Base-by-base conservation (phyloP, 2,113 vertebrate genomes). In the Platysteira castanea region DNA sequence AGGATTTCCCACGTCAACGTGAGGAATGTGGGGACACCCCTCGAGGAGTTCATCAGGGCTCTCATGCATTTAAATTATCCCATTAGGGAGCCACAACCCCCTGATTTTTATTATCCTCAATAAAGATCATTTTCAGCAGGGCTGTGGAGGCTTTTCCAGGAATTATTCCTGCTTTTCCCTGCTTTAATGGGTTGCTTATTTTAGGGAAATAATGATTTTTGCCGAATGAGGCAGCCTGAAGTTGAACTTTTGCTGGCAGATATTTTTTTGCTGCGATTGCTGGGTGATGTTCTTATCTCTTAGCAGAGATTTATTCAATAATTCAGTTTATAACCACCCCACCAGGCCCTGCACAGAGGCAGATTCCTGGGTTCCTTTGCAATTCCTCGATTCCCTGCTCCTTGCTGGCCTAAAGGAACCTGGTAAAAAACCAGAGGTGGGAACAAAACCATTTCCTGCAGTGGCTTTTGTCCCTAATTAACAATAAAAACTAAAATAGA, bases 21-120 rank as follows among this genome's bases (percentile, higher is more conserved):
- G 82, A 97, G 96, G 93, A 96, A 97, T 97, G 97, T 95, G 91
- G 68, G 80, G 87, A 93, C 93, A 91, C 68, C 91, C 54, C 83
- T 95, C 74, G 35, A 95, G 95, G 96, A 90, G 95, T 97, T 98
- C 92, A 76, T 96, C 95, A 96, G 96, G 97, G 96, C 96, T 42
- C 14, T 42, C 15, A 97, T 98, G 98, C 97, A 98, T 98, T 98
- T 98, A 98, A 98, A 98, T 97, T 73, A 97, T 97, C 91, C 96
- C 92, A 97, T 98, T 98, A 98, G 50, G 77, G 96, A 90, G 94
- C 88, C 96, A n/a, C 8, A 69, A 61, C 96, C 90, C 95, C 68
- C 69, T 76, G 52, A 69, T 90, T 97, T n/a, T n/a, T n/a, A n/a
- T n/a, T n/a, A n/a, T n/a, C n/a, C 93, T 94, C 90, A 84, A 84